Conservation (phyloP, 2,888 invertebrate species). For the Eupithecia dodoneata region DNA sequence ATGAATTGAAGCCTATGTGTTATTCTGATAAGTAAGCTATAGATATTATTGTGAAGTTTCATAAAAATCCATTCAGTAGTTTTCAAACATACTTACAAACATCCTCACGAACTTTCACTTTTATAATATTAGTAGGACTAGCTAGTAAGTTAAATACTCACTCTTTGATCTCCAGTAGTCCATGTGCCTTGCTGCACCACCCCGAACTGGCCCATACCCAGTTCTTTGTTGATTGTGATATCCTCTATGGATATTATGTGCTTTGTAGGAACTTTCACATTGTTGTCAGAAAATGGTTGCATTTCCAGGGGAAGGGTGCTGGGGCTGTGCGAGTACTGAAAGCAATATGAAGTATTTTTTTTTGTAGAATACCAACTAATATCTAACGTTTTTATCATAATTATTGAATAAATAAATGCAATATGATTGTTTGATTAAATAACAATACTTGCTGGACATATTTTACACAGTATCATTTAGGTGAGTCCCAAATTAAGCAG, state of each 20-base stretch:
- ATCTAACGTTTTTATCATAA: not conserved
- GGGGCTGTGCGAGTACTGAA: slow-evolving; percentile 59
- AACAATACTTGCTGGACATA: not conserved
- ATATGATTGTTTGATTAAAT: not conserved
- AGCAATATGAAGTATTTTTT: slow-evolving; percentile 21
- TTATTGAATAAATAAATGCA: not conserved
- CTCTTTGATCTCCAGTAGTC: slow-evolving; percentile 96
- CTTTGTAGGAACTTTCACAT: slow-evolving; percentile 89
- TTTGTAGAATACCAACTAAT: not conserved
- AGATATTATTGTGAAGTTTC: too few relatives aligned
- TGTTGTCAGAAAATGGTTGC: slow-evolving; percentile 66
- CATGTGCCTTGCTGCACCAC: slow-evolving; percentile 99
- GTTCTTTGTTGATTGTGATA: slow-evolving; percentile 96
- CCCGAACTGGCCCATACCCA: slow-evolving; percentile 99
- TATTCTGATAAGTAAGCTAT: too few relatives aligned
- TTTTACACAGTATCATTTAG: not conserved
- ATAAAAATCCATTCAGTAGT: too few relatives aligned
- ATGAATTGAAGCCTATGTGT: too few relatives aligned
- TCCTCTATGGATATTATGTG: slow-evolving; percentile 96
- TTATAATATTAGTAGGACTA: too few relatives aligned
- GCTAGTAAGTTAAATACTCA: slow-evolving; percentile 62
- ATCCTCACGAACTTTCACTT: too few relatives aligned
- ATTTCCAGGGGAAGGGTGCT: slow-evolving; percentile 59
- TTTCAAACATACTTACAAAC: too few relatives aligned
- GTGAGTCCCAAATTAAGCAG: not conserved